phyloP scores from a whole-genome alignment of 2,797 vertebrate species.

The Borostomias antarcticus region DNA sequence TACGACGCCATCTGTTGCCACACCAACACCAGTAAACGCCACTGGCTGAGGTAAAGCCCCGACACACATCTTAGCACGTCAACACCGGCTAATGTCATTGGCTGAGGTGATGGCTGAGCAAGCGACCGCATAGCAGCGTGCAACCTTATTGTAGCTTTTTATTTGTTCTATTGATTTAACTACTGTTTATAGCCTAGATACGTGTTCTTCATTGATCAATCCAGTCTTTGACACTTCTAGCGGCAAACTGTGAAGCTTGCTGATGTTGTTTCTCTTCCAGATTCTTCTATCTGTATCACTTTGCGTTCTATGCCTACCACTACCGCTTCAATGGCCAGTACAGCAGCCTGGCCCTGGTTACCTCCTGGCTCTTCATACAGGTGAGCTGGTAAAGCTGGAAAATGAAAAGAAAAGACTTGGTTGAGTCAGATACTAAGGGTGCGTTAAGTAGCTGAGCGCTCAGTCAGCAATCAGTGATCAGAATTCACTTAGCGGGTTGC shows the following conservation, averaged over 20 bases:
- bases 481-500: too few species aligned
- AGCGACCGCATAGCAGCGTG: not conserved
- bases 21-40: constrained; percentile 95
- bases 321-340: constrained; percentile 98
- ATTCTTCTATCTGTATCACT: constrained; percentile 98
- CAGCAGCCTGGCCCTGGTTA: constrained; percentile 95
- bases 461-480: too few species aligned
- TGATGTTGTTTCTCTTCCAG: constrained; percentile 60
- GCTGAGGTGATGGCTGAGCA: not conserved
- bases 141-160: too few species aligned
- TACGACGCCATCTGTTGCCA: constrained; percentile 98
- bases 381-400: constrained; percentile 63
- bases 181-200: too few species aligned
- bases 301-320: constrained; percentile 97
- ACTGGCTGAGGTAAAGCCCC: constrained; percentile 88
- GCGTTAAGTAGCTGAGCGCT: too few species aligned
- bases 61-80: not conserved
- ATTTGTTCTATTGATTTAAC: too few species aligned
- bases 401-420: not conserved
- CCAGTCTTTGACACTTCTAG: not conserved
- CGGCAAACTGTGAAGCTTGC: not conserved
- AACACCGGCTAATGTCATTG: not conserved
- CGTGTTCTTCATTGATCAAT: too few species aligned
- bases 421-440: too few species aligned
- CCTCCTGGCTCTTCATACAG: constrained; percentile 99